Evolutionary conservation across 2,797 vertebrate genomes (phyloP).

Genomic region (Girardinus metallicus): DNA sequence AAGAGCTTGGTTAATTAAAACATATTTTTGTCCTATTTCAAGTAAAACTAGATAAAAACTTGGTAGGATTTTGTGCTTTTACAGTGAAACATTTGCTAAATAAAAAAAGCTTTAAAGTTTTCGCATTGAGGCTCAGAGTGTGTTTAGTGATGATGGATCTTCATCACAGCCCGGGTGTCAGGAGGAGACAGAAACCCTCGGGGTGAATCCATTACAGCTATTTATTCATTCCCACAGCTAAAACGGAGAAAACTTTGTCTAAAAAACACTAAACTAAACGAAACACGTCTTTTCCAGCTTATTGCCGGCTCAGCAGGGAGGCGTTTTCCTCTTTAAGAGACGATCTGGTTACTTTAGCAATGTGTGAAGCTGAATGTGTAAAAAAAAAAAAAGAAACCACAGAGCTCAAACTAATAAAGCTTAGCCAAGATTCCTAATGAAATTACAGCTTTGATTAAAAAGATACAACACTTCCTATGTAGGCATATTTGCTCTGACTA

Average conservation of each 20-base stretch:
- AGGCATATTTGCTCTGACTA: not conserved
- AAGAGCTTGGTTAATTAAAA: no score
- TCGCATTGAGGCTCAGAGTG: conserved; percentile 21
- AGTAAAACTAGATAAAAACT: no score
- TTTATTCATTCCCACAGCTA: not conserved
- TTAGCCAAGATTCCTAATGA: not conserved
- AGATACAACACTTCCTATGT: not conserved
- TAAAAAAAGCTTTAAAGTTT: conserved; percentile 15
- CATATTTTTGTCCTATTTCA: no score
- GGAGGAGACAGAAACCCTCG: not conserved
- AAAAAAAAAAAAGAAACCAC: not conserved
- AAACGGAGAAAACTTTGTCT: not conserved
- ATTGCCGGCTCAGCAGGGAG: not conserved
- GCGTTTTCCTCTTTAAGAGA: not conserved
- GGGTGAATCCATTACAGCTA: not conserved
- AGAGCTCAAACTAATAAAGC: not conserved
- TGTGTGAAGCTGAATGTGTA: not conserved
- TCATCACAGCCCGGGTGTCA: not conserved
- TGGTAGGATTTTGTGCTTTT: no score
- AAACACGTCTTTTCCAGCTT: not conserved
- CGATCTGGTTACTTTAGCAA: not conserved
- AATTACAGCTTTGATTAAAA: not conserved
- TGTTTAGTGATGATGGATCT: not conserved
- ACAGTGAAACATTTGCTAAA: not conserved
- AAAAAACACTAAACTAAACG: not conserved